Evolutionary conservation across 2,797 vertebrate species (phyloP), one percentile per base, ranked within the genome.

Genomic region (Sebastiscus tertius): DNA sequence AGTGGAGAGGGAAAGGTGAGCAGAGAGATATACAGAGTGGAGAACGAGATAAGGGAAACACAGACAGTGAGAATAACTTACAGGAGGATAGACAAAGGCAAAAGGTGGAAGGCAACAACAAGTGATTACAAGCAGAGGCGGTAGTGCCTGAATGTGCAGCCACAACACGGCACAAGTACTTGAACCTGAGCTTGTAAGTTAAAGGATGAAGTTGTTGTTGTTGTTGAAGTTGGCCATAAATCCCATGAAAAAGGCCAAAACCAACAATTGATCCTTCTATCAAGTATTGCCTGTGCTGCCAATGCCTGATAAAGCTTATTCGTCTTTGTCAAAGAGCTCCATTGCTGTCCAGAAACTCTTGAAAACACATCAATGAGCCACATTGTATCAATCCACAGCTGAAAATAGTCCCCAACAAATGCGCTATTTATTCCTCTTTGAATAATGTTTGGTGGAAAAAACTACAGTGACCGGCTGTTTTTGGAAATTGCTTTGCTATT

Each of bases 31-130:
- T 22, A 75, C 67, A 60, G 62, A 55, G 31, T 24, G 24, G 20
- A 52, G 62, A 42, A 46, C 0, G 5, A 80, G 86, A 87, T 87
- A 88, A 84, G 69, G 24, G 69, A 71, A 69, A 42, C 34, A 22
- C 9, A 77, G 70, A 55, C 71, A 60, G 46, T 64, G 59, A 49
- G 75, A 86, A 83, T 84, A 63, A 79, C 20, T 81, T 39, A 71
- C 70, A 42, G 65, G 24, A 22, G 63, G 49, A 60, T 14, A 39
- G 34, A 76, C 74, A 61, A 54, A 82, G 68, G 49, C 29, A 22
- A 49, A 34, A 71, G 24, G n/a, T 27, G 58, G 72, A 20, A 59
- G 61, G 26, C 34, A 79, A 75, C 22, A 27, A 11, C 24, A 54
- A 67, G 33, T 27, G 39, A 65, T 54, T 9, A 26, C 24, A 49